These are phyloP conservation scores for Aspiorhynchus laticeps DNA, from an alignment of 2,113 vertebrate species.

Conservation along the genomic window DNA sequence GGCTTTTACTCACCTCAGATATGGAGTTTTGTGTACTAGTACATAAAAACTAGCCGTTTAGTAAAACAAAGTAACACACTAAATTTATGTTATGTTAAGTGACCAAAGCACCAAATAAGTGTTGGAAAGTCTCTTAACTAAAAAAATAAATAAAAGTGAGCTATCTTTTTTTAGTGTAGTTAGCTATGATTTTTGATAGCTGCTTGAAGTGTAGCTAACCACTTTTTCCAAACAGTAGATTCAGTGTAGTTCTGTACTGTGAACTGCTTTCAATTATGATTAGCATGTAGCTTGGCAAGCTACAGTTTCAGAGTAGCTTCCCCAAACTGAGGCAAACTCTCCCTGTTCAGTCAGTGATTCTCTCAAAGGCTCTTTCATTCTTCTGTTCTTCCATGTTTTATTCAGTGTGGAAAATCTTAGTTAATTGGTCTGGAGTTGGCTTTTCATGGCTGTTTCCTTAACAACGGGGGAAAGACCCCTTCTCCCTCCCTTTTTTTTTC, in stretches of 20 bases:
- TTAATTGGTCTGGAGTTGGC: conserved; percentile 64
- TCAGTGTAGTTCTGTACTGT: background rate
- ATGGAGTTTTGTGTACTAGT: background rate
- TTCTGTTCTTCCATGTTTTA: conserved; percentile 54
- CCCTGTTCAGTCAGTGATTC: conserved; percentile 23
- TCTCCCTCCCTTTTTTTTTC: conserved; percentile 55
- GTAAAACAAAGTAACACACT: background rate
- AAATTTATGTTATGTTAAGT: background rate
- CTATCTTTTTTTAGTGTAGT: background rate
- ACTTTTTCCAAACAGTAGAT: background rate
- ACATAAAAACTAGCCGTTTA: background rate
- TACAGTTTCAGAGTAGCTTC: conserved; percentile 4
- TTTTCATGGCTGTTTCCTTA: conserved; percentile 70
- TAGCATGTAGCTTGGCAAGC: conserved; percentile 15
- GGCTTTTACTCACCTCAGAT: background rate
- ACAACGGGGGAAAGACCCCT: conserved; percentile 66
- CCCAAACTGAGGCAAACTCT: conserved; percentile 17
- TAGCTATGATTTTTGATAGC: background rate
- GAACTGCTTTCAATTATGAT: conserved; percentile 22
- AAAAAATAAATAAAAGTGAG: background rate
- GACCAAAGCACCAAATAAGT: background rate
- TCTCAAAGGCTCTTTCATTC: conserved; percentile 41
- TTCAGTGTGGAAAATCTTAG: conserved; percentile 68
- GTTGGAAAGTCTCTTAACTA: background rate
- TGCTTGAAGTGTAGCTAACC: background rate